Conservation (phyloP, 2,113 vertebrate species). For the Lophotis ruficrista region DNA sequence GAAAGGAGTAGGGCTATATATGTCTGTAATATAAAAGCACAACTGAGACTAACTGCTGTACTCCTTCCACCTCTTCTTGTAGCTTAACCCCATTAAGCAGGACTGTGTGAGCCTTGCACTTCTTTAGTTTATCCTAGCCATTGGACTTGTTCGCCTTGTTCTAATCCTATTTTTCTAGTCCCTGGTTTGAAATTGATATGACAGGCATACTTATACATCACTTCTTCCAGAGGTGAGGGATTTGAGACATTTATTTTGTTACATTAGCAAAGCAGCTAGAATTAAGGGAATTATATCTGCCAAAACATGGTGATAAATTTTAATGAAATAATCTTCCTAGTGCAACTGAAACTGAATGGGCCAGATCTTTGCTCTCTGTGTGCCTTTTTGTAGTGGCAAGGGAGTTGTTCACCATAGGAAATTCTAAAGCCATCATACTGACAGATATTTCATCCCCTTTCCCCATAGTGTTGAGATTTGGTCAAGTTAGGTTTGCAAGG, state of each 20-base stretch:
- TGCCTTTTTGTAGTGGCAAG: neutral
- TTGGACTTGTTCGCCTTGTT: neutral
- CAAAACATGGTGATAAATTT: neutral
- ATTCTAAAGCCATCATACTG: neutral
- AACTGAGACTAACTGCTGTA: neutral
- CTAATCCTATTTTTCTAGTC: neutral
- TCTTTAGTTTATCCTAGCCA: neutral
- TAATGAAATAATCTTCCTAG: neutral
- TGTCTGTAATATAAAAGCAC: neutral
- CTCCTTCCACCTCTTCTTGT: neutral
- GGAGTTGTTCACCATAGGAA: rapidly evolving
- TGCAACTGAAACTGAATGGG: neutral
- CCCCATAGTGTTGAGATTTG: neutral
- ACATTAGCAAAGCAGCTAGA: neutral
- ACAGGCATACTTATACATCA: neutral
- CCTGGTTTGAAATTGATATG: neutral
- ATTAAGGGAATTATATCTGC: conserved; percentile 11
- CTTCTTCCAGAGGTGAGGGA: neutral
- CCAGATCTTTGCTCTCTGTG: neutral
- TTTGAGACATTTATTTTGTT: neutral
- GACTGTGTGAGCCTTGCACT: neutral
- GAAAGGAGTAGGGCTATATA: neutral
- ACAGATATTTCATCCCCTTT: neutral
- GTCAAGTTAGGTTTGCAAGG: neutral
- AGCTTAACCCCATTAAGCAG: neutral